Evolutionary conservation across 2,888 invertebrate genomes (phyloP).

Genomic region (Eristalis pertinax): DNA sequence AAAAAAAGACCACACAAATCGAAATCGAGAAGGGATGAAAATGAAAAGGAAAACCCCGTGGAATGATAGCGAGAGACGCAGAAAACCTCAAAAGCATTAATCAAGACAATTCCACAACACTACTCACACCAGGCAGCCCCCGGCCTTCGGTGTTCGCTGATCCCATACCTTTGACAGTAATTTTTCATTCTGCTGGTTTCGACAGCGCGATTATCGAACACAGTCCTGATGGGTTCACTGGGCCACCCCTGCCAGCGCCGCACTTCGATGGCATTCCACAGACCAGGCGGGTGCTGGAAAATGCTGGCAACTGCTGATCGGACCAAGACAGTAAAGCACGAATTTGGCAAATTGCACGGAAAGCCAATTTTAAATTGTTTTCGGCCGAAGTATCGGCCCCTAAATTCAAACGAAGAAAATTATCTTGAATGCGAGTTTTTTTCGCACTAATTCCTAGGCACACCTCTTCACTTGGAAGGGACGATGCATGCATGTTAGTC

Average conservation of each 20-base stretch:
- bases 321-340: slow-evolving; percentile 28
- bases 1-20: not conserved
- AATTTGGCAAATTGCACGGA: slow-evolving; percentile 49
- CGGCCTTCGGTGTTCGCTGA: not conserved
- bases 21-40: slow-evolving; percentile 7
- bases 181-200: slow-evolving; percentile 71
- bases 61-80: slow-evolving; percentile 57
- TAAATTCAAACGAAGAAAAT: slow-evolving; percentile 53
- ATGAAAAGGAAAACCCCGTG: slow-evolving; percentile 32
- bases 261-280: not conserved
- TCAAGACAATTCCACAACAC: slow-evolving; percentile 61
- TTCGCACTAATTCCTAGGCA: slow-evolving; percentile 18
- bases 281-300: not conserved
- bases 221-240: slow-evolving; percentile 60
- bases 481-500: not conserved
- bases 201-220: slow-evolving; percentile 71
- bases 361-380: slow-evolving; percentile 58
- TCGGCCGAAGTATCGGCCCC: slow-evolving; percentile 45
- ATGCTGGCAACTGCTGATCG: slow-evolving; percentile 1
- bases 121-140: not conserved
- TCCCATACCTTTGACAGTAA: slow-evolving; percentile 61
- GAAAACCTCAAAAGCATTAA: slow-evolving; percentile 69
- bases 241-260: slow-evolving; percentile 7
- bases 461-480: not conserved
- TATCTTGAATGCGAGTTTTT: slow-evolving; percentile 7